phyloP scores from a whole-genome alignment of 2,888 invertebrate genomes.

The Lasioglossum oenotherae region DNA sequence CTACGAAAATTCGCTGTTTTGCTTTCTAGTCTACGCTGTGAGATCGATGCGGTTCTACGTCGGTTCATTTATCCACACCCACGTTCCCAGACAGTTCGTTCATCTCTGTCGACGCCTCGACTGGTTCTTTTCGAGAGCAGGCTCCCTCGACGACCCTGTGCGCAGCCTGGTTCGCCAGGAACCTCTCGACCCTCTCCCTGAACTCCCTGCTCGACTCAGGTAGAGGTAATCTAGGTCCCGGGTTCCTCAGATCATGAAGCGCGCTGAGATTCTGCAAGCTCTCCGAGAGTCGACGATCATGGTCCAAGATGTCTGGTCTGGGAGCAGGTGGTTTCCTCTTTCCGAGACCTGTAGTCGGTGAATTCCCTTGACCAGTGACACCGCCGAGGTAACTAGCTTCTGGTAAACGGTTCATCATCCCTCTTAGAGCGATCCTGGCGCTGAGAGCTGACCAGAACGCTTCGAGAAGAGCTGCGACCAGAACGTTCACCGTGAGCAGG shows the following conservation, averaged over 20 bases:
- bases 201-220: slow-evolving; percentile 76
- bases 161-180: slow-evolving; percentile 74
- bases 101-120: not conserved
- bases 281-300: slow-evolving; percentile 72
- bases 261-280: slow-evolving; percentile 70
- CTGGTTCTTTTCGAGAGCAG: slow-evolving; percentile 34
- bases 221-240: slow-evolving; percentile 71
- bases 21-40: not conserved
- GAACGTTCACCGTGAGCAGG: slow-evolving; percentile 86
- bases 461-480: slow-evolving; percentile 87
- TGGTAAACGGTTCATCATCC: slow-evolving; percentile 85
- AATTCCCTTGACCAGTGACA: slow-evolving; percentile 20
- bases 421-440: slow-evolving; percentile 86
- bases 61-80: not conserved
- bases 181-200: slow-evolving; percentile 76
- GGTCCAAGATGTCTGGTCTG: slow-evolving; percentile 73
- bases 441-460: slow-evolving; percentile 87
- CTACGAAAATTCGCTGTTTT: slow-evolving; percentile 20
- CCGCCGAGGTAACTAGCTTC: slow-evolving; percentile 63
- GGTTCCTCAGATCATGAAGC: slow-evolving; percentile 64
- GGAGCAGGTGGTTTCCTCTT: slow-evolving; percentile 67
- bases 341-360: not conserved
- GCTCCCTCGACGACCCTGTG: slow-evolving; percentile 71
- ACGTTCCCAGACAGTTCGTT: not conserved
- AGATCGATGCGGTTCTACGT: slow-evolving; percentile 35